Conservation (phyloP, 2,888 invertebrate genomes). For the Amorpha juglandis region DNA sequence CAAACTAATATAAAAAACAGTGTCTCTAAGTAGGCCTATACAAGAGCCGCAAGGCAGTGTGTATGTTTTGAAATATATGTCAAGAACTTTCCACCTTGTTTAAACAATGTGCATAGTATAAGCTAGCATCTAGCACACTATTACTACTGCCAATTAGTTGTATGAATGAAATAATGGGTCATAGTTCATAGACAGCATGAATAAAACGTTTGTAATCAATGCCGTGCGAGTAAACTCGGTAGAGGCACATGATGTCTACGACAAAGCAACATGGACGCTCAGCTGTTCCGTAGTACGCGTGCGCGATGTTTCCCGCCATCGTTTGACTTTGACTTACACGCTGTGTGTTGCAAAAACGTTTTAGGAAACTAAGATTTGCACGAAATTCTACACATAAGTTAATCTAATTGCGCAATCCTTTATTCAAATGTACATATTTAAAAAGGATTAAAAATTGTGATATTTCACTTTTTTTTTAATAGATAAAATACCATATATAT, state of each 20-base stretch:
- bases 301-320: conserved; percentile 78
- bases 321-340: conserved; percentile 49
- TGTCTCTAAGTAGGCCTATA: background rate
- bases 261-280: conserved; percentile 71
- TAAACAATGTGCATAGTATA: background rate
- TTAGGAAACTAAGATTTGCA: background rate
- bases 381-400: no score
- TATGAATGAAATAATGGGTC: conserved; percentile 21
- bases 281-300: conserved; percentile 74
- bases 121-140: background rate
- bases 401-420: no score
- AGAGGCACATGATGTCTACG: conserved; percentile 33
- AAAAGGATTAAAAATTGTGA: no score
- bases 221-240: conserved; percentile 30
- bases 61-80: conserved; percentile 19
- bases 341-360: background rate
- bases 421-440: no score
- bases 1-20: background rate
- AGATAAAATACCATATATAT: no score
- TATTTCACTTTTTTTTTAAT: no score
- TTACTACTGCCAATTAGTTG: conserved; percentile 19
- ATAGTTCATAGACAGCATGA: conserved; percentile 22
- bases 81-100: conserved; percentile 1
- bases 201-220: conserved; percentile 26
- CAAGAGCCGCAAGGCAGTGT: background rate